Conservation (phyloP, 2,888 invertebrate species). For the Hermaeophaga mercurialis region DNA sequence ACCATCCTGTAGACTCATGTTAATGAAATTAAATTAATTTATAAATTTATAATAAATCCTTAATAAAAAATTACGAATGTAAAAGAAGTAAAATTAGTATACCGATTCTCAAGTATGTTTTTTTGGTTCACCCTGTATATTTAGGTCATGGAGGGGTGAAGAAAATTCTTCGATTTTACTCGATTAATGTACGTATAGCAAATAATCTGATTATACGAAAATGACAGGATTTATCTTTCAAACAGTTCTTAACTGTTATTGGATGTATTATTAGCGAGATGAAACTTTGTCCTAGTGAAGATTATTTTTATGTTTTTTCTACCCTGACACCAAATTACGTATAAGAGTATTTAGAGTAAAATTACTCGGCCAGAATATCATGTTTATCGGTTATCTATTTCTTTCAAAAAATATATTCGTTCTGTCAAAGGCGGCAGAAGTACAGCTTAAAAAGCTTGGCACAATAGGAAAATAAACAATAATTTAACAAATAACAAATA, state of each 20-base stretch:
- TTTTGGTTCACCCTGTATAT: too few species aligned
- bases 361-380: constrained; percentile 60
- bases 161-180: too few species aligned
- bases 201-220: too few species aligned
- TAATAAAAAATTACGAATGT: too few species aligned
- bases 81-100: too few species aligned
- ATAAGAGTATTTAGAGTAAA: constrained; percentile 74
- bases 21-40: too few species aligned
- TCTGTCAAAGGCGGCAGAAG: constrained; percentile 42
- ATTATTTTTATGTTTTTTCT: constrained; percentile 58
- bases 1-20: too few species aligned
- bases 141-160: too few species aligned
- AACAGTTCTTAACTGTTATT: constrained; percentile 11
- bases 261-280: constrained; percentile 11
- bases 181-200: too few species aligned
- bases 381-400: constrained; percentile 26
- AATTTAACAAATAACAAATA: constrained; percentile 31
- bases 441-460: constrained; percentile 47
- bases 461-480: constrained; percentile 45
- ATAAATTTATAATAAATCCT: too few species aligned
- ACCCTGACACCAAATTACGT: constrained; percentile 91
- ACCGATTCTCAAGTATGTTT: too few species aligned
- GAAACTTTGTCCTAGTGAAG: constrained; percentile 47
- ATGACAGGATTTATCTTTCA: not conserved
- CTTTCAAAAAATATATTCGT: constrained; percentile 45